These are phyloP conservation scores for Sclerurus mexicanus DNA, from an alignment of 2,113 vertebrate species.

Conservation along the genomic window DNA sequence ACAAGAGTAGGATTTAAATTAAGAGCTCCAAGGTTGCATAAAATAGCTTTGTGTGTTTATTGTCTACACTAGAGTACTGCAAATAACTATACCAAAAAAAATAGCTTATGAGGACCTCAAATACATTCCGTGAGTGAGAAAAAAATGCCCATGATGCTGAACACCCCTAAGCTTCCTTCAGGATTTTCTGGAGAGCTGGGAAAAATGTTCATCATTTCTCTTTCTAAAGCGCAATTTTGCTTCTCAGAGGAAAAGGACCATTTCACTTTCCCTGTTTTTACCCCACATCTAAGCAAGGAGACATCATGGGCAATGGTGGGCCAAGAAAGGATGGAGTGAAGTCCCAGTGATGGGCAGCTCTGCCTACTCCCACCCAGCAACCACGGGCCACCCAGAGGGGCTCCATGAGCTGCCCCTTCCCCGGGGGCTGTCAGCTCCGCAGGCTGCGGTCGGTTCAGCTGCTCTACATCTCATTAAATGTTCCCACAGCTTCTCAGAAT, in stretches of 20 bases:
- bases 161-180: not conserved
- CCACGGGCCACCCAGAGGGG: not conserved
- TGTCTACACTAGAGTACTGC: not conserved
- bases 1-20: not conserved
- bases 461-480: not conserved
- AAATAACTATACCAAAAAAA: not conserved
- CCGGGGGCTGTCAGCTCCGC: not conserved
- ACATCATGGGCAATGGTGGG: fast-evolving
- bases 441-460: not conserved
- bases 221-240: not conserved
- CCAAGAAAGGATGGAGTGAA: not conserved
- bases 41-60: not conserved
- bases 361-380: not conserved
- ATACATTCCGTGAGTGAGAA: not conserved
- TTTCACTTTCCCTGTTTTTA: not conserved
- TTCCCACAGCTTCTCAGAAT: not conserved
- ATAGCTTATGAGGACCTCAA: not conserved
- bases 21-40: not conserved
- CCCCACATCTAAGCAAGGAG: not conserved
- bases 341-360: not conserved
- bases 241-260: not conserved
- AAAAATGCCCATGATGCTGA: not conserved
- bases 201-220: not conserved
- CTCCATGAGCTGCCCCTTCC: not conserved
- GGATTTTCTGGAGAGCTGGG: not conserved